phyloP scores from a whole-genome alignment of 2,797 vertebrate genomes.

The Lepilemur ruficaudatus region DNA sequence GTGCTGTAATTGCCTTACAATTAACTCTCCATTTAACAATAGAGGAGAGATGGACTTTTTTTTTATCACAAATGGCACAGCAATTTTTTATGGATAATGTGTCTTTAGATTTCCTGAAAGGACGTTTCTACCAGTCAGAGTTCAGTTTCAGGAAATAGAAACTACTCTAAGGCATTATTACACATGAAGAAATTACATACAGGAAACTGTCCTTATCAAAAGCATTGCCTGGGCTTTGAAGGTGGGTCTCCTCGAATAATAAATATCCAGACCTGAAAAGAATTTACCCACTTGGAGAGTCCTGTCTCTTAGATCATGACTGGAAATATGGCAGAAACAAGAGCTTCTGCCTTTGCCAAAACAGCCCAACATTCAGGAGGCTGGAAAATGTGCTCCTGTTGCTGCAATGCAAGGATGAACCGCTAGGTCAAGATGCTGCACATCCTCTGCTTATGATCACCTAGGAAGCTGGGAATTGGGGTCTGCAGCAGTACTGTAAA shows the following conservation, averaged over 20 bases:
- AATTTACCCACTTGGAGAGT: not conserved
- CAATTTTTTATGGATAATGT: not conserved
- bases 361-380: not conserved
- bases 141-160: not conserved
- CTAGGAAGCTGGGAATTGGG: not conserved
- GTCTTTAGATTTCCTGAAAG: slow-evolving; percentile 10
- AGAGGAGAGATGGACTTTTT: not conserved
- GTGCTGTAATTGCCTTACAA: slow-evolving; percentile 30
- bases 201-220: not conserved
- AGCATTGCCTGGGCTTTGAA: not conserved
- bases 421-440: accelerated
- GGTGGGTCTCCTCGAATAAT: not conserved
- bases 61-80: not conserved
- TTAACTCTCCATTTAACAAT: slow-evolving; percentile 31
- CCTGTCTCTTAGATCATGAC: not conserved
- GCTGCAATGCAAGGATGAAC: not conserved
- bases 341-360: not conserved
- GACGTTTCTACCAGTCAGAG: not conserved
- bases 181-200: not conserved
- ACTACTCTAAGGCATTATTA: not conserved
- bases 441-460: accelerated
- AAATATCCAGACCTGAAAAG: not conserved
- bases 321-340: not conserved
- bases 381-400: not conserved
- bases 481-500: accelerated